phyloP scores from a whole-genome alignment of 2,113 vertebrate genomes.

The Entomyzon cyanotis region DNA sequence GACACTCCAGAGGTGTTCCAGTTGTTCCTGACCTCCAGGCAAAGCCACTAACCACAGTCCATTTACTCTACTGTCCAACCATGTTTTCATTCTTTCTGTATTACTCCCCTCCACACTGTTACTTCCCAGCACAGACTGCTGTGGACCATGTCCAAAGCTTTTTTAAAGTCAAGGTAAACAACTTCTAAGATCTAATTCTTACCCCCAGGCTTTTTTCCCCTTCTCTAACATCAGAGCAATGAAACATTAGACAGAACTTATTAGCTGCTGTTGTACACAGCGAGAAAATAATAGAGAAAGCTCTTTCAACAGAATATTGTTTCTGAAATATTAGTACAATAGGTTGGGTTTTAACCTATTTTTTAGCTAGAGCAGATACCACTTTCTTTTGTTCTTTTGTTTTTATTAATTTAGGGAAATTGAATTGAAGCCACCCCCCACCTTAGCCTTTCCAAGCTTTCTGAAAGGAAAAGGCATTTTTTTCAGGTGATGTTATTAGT shows the following conservation, averaged over 20 bases:
- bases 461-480: not conserved
- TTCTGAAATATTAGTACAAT: not conserved
- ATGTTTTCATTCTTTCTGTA: not conserved
- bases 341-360: not conserved
- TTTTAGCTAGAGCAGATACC: not conserved
- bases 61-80: accelerated
- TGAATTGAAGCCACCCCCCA: not conserved
- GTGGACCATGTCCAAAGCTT: not conserved
- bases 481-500: not conserved
- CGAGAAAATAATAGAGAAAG: not conserved
- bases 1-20: not conserved
- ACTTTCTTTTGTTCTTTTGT: not conserved
- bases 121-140: not conserved
- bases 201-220: not conserved
- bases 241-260: not conserved
- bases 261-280: not conserved
- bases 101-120: not conserved
- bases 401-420: not conserved
- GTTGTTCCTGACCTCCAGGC: not conserved
- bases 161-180: not conserved
- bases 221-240: not conserved
- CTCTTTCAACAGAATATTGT: not conserved
- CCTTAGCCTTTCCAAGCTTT: not conserved
- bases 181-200: not conserved
- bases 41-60: not conserved